phyloP scores from a whole-genome alignment of 2,797 vertebrate genomes.

The Pantherophis vulpinus region DNA sequence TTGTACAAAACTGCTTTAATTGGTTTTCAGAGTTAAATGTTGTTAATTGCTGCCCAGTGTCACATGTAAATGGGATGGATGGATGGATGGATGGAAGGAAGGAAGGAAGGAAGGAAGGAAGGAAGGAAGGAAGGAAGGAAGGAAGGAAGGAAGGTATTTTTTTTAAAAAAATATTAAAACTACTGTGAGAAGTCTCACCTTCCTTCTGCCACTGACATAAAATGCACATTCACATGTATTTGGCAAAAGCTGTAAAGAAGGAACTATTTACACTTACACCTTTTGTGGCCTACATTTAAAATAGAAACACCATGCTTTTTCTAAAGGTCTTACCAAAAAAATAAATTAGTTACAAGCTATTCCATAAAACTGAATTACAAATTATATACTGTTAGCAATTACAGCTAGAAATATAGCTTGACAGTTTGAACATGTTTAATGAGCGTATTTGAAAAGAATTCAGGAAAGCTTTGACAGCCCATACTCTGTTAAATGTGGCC shows the following conservation, averaged over 20 bases:
- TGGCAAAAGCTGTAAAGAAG: neutral
- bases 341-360: neutral
- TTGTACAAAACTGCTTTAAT: neutral
- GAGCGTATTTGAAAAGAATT: constrained; percentile 1
- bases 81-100: accelerated
- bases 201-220: neutral
- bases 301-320: neutral
- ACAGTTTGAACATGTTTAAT: neutral
- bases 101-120: neutral
- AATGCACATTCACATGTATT: neutral
- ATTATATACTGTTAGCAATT: neutral
- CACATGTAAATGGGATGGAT: neutral
- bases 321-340: constrained; percentile 4
- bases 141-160: neutral
- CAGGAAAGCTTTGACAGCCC: accelerated
- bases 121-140: neutral
- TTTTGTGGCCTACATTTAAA: constrained; percentile 8
- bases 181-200: neutral
- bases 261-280: neutral
- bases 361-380: constrained; percentile 20
- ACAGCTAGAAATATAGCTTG: neutral
- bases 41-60: neutral
- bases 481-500: neutral
- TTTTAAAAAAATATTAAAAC: neutral
- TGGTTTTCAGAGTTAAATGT: neutral